Conservation (phyloP, 2,113 vertebrate species). For the Odocoileus hemionus region DNA sequence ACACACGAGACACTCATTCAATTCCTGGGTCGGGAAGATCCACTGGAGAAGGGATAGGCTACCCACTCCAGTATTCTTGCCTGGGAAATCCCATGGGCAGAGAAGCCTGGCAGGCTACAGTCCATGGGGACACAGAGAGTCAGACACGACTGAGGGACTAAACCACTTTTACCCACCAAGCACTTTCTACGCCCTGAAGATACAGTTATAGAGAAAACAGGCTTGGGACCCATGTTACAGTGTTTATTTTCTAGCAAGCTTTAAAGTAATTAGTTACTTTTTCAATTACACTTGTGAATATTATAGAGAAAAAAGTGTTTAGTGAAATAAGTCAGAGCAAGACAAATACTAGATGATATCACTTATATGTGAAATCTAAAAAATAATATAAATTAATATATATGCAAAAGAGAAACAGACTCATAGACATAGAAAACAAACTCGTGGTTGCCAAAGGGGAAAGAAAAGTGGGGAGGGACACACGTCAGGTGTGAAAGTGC, state of each 20-base stretch:
- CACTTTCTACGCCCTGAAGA: not conserved
- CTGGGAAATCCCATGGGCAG: not conserved
- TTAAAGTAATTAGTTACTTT: not conserved
- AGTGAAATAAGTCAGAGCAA: not conserved
- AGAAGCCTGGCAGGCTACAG: not conserved
- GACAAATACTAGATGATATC: not conserved
- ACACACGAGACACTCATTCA: not conserved
- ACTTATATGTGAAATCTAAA: not conserved
- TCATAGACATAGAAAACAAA: not conserved
- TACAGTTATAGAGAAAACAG: not conserved
- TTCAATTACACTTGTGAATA: not conserved
- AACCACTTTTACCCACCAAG: not conserved
- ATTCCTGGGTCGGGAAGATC: not conserved
- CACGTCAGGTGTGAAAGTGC: not conserved
- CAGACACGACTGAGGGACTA: not conserved
- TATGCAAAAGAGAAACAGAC: not conserved
- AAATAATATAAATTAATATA: not conserved
- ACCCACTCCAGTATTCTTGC: not conserved
- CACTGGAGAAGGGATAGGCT: not conserved
- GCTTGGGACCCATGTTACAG: accelerated
- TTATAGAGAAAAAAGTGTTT: not conserved
- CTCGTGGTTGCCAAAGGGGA: not conserved
- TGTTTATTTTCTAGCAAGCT: not conserved
- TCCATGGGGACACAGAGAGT: not conserved
- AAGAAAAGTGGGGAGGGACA: not conserved